A percentile compares a stretch with the other conserved stretches of the same genome.
These are phyloP conservation scores for Burhinus bistriatus DNA, from an alignment of 2,113 vertebrate genomes.

Conservation along the genomic window DNA sequence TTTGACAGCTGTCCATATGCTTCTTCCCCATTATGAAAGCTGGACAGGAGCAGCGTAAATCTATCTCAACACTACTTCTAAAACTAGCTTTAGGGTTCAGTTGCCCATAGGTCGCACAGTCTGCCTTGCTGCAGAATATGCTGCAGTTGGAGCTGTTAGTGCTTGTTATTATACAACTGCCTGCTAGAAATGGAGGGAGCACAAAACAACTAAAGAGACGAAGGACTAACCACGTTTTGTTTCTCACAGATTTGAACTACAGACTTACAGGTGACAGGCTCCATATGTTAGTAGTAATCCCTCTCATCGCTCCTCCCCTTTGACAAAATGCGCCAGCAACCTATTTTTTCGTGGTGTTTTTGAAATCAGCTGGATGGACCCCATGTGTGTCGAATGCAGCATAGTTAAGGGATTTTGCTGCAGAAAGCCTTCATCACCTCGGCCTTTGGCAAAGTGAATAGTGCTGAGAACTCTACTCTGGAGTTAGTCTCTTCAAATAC, in stretches of 20 bases:
- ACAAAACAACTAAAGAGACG: neutral
- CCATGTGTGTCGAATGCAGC: neutral
- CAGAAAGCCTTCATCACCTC: neutral
- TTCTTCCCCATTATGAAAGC: neutral
- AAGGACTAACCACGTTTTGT: neutral
- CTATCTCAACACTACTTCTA: neutral
- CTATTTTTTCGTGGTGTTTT: neutral
- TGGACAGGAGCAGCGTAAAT: neutral
- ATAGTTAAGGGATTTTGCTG: neutral
- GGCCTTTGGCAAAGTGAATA: neutral
- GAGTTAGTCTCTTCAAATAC: neutral
- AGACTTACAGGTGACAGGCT: neutral
- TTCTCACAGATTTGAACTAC: neutral
- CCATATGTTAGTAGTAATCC: neutral
- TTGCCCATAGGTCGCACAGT: neutral
- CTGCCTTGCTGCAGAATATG: neutral
- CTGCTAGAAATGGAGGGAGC: neutral
- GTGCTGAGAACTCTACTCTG: neutral
- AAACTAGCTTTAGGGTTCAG: neutral
- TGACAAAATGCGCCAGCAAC: neutral
- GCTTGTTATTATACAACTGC: neutral
- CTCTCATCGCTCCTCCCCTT: neutral
- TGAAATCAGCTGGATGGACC: neutral
- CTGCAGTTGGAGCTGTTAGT: neutral
- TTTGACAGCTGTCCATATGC: neutral